These are phyloP conservation scores for Odontomachus brunneus DNA, from an alignment of 1,140 invertebrate species.

Conservation along the genomic window DNA sequence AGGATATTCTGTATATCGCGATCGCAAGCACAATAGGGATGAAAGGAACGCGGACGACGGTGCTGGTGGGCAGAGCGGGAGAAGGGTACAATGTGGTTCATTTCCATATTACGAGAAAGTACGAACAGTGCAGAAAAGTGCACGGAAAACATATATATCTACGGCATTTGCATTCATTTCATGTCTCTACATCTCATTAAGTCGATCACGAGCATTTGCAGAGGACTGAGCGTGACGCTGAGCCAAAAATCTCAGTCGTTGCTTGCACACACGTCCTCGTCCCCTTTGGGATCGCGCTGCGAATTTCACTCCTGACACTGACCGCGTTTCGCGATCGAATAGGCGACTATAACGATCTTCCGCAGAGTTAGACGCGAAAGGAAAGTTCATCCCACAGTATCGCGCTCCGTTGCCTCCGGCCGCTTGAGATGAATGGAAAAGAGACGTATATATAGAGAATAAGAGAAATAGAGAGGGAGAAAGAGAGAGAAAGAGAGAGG, in stretches of 20 bases:
- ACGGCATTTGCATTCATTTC: constrained; percentile 2
- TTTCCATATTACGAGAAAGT: background rate
- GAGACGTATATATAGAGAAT: background rate
- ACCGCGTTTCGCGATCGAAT: background rate
- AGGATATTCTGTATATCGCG: background rate
- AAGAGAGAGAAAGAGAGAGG: background rate
- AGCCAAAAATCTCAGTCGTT: background rate
- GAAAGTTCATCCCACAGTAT: constrained; percentile 35
- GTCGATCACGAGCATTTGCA: background rate
- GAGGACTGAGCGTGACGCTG: background rate
- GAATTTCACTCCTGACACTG: background rate
- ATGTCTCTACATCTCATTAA: constrained; percentile 1
- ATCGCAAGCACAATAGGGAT: constrained; percentile 11
- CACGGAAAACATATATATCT: background rate
- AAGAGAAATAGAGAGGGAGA: background rate
- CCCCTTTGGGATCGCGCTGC: background rate
- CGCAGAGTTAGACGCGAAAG: constrained; percentile 6
- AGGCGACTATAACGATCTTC: constrained; percentile 43
- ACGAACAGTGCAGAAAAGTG: background rate
- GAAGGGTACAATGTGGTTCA: background rate
- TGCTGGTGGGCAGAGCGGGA: background rate
- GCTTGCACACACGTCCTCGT: background rate
- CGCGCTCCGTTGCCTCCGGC: constrained; percentile 16
- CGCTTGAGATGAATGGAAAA: constrained; percentile 44
- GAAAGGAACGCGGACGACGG: background rate